phyloP scores from a whole-genome alignment of 2,797 vertebrate genomes.

The Kryptolebias ocellatus region DNA sequence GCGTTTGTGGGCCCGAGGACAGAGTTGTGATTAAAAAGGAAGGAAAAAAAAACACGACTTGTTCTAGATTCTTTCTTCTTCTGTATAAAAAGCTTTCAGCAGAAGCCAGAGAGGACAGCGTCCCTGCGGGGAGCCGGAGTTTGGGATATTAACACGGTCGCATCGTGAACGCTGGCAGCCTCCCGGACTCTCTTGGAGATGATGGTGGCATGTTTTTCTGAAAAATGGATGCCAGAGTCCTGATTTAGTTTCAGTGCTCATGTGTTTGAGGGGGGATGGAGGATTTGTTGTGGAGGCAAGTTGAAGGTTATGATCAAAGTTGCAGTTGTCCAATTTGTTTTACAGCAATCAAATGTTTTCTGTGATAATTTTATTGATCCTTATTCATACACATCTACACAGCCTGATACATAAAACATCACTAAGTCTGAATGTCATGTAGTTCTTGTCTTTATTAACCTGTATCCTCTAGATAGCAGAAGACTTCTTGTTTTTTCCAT shows the following conservation, averaged over 20 bases:
- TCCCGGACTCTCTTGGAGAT: not conserved
- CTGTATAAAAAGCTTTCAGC: constrained; percentile 44
- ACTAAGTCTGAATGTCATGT: too few species aligned
- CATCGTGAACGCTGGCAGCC: not conserved
- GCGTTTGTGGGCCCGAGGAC: constrained; percentile 34
- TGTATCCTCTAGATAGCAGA: not conserved
- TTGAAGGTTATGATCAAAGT: not conserved
- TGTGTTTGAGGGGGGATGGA: not conserved
- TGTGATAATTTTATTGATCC: constrained; percentile 4
- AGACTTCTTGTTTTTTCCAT: not conserved
- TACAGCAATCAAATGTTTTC: not conserved
- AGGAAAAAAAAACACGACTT: constrained; percentile 26
- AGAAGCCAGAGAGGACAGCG: constrained; percentile 6
- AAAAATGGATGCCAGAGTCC: not conserved
- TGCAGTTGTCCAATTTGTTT: constrained; percentile 2
- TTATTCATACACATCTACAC: not conserved
- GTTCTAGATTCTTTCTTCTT: constrained; percentile 42
- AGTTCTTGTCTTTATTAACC: too few species aligned
- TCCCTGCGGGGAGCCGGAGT: constrained; percentile 28
- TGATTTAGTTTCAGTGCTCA: not conserved
- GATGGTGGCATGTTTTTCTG: constrained; percentile 5
- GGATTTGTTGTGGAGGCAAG: not conserved
- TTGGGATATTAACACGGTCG: constrained; percentile 20
- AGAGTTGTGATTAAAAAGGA: constrained; percentile 52
- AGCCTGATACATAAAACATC: not conserved